phyloP scores from a whole-genome alignment of 2,797 vertebrate genomes.

The Hippopotamyrus pictus region DNA sequence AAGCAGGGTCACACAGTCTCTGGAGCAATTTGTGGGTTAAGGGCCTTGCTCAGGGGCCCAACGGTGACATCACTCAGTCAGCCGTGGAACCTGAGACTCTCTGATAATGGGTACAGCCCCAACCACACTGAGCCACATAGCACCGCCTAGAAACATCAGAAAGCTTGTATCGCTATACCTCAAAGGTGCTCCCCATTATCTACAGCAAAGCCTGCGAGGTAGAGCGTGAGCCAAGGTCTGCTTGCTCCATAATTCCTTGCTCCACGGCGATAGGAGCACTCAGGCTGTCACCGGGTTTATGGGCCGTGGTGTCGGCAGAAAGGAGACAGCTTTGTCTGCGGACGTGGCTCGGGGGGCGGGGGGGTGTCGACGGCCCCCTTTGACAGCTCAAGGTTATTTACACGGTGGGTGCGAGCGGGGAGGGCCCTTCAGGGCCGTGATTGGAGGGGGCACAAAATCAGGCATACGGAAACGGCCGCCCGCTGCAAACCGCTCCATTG shows the following conservation, averaged over 20 bases:
- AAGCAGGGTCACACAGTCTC: neutral
- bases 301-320: neutral
- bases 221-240: neutral
- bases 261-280: neutral
- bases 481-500: slow-evolving; percentile 41
- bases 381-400: neutral
- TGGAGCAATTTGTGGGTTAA: neutral
- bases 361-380: neutral
- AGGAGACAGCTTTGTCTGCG: neutral
- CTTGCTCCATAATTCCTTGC: neutral
- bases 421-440: slow-evolving; percentile 25
- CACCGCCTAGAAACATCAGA: neutral
- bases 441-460: slow-evolving; percentile 41
- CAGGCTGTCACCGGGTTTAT: neutral
- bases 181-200: slow-evolving; percentile 13
- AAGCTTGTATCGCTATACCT: neutral
- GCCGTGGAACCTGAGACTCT: neutral
- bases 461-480: slow-evolving; percentile 42
- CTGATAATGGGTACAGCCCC: neutral
- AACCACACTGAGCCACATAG: neutral
- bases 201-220: neutral
- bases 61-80: neutral
- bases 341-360: neutral
- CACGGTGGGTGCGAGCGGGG: neutral
- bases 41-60: neutral